Evolutionary conservation across 2,113 vertebrate species (phyloP), one percentile per base, ranked within the genome.

Genomic region (Neomonachus schauinslandi): DNA sequence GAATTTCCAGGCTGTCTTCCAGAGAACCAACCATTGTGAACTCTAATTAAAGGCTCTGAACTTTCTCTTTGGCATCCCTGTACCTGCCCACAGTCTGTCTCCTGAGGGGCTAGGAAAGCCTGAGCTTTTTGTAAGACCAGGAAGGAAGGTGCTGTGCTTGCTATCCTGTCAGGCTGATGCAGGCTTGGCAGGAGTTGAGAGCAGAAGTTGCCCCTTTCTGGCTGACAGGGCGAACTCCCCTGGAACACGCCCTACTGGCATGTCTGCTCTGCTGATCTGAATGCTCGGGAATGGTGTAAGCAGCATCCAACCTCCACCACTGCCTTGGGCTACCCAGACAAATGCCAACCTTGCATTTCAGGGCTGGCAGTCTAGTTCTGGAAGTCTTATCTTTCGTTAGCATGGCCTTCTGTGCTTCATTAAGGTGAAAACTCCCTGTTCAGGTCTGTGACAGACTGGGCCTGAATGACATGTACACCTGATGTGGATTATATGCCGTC

Each of bases 41-140:
- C 81, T 86, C 80, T 90, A 79, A 89, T 94, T 89, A 80, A 84
- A 95, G 81, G n/a, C 85, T 95, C 69, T 76, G 57, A 83, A 57
- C 55, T 59, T 65, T 87, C 49, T 89, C 67, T 90, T 63, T 0
- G 3, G 82, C 24, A 19, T 79, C 69, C 14, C 53, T 67, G 33
- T 9, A 39, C 51, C 71, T 72, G 51, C 69, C 61, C 49, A n/a
- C 9, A 49, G 67, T 89, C 36, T 1, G 0, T 49, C 63, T 89
- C 72, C 61, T 9, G 51, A 84, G 57, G 92, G 82, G 14, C 42
- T 2, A 3, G 83, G n/a, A 93, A 83, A 83, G 49, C 85, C 61
- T 71, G 55, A 33, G 53, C 65, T 82, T 72, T 90, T 57, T 33
- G 13, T 71, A n/a, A 74, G 81, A 39, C 13, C 59, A 67, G 33